A percentile compares a stretch with the other conserved stretches of the same genome.
phyloP scores from a whole-genome alignment of 2,113 vertebrate genomes.

The Sinocyclocheilus rhinocerous region DNA sequence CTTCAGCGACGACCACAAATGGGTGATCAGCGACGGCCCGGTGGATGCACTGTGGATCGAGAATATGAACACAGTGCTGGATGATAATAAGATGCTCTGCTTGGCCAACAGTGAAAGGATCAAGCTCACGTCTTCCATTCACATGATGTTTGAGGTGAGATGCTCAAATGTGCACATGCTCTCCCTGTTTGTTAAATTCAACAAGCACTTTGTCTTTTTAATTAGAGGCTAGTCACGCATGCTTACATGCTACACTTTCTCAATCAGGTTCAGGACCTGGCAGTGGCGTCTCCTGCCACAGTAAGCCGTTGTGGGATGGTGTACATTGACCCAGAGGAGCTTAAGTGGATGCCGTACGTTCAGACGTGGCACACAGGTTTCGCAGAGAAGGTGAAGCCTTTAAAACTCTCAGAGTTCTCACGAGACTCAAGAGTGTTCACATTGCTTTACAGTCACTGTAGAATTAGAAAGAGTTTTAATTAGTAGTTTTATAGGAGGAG shows the following conservation, averaged over 20 bases:
- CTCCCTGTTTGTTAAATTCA: background rate
- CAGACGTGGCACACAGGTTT: slow-evolving; percentile 81
- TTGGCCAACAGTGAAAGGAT: slow-evolving; percentile 88
- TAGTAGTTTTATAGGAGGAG: background rate
- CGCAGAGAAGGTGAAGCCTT: slow-evolving; percentile 69
- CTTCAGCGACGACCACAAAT: slow-evolving; percentile 81
- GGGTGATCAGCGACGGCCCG: slow-evolving; percentile 87
- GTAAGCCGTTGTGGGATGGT: slow-evolving; percentile 91
- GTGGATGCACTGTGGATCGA: slow-evolving; percentile 92
- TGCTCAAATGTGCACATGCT: background rate
- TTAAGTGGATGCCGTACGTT: slow-evolving; percentile 88
- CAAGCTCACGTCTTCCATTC: slow-evolving; percentile 84
- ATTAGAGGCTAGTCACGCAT: background rate
- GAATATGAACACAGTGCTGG: slow-evolving; percentile 90
- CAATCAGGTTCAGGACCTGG: slow-evolving; percentile 84
- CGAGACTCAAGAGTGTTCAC: too few species aligned
- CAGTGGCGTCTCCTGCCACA: slow-evolving; percentile 86
- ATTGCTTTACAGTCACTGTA: too few species aligned
- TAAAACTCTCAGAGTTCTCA: background rate
- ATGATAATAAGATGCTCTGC: slow-evolving; percentile 92
- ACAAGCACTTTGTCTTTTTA: background rate
- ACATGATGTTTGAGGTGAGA: slow-evolving; percentile 89
- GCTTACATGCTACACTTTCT: background rate
- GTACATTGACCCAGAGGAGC: slow-evolving; percentile 84
- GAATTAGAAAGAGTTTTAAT: background rate